phyloP scores from a whole-genome alignment of 2,113 vertebrate species.

The Fulica atra region DNA sequence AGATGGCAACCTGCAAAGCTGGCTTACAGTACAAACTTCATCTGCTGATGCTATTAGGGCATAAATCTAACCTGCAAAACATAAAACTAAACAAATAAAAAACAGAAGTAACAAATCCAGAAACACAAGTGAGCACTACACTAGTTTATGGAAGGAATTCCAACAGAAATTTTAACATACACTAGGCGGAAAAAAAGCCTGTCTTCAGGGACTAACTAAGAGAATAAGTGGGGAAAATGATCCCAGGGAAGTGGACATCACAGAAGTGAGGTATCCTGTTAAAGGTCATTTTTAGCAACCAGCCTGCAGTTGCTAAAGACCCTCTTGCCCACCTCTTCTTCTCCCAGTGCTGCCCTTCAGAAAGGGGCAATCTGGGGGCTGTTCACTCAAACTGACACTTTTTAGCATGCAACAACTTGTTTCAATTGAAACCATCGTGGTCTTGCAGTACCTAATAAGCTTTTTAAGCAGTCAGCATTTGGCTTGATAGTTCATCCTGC shows the following conservation, averaged over 20 bases:
- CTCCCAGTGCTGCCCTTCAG: not conserved
- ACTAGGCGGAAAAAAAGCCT: not conserved
- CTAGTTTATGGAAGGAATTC: not conserved
- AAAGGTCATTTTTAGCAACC: not conserved
- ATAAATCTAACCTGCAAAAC: constrained; percentile 27
- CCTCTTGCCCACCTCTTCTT: not conserved
- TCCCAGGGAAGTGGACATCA: not conserved
- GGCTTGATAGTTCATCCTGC: not conserved
- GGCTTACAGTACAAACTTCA: not conserved
- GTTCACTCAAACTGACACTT: not conserved
- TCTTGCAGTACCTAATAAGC: not conserved
- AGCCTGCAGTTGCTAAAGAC: not conserved
- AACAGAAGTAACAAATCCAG: not conserved
- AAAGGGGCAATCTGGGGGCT: not conserved
- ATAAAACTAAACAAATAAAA: constrained; percentile 3
- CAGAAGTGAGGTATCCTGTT: not conserved
- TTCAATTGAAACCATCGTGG: not conserved
- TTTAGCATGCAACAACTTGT: not conserved
- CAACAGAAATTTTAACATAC: not conserved
- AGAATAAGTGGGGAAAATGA: not conserved
- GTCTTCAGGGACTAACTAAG: not conserved
- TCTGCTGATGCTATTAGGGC: not conserved
- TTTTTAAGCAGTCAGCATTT: not conserved
- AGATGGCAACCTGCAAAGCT: constrained; percentile 14
- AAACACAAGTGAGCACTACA: not conserved